These are phyloP conservation scores for Psittacula cyanocephala DNA, from an alignment of 2,113 vertebrate genomes.

Conservation along the genomic window DNA sequence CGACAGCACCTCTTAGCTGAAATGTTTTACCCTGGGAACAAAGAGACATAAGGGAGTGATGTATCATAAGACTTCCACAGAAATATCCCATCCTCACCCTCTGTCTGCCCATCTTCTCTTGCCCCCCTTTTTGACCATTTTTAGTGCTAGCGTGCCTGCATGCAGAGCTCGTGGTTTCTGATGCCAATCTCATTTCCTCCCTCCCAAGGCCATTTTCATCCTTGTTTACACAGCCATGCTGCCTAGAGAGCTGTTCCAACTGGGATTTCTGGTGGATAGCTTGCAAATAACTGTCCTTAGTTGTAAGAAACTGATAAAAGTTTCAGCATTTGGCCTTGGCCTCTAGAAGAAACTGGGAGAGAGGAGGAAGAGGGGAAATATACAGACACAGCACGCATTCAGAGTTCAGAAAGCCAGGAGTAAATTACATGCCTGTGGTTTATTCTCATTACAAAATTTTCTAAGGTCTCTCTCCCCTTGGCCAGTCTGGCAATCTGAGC, in stretches of 20 bases:
- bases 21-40: not conserved
- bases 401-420: not conserved
- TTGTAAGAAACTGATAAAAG: not conserved
- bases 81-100: not conserved
- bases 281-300: not conserved
- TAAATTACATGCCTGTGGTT: not conserved
- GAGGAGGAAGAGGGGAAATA: not conserved
- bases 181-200: constrained; percentile 20
- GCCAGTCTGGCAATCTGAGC: not conserved
- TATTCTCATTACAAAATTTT: not conserved
- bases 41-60: not conserved
- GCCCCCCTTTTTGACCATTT: not conserved
- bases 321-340: not conserved
- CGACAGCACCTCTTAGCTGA: not conserved
- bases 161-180: not conserved
- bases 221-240: constrained; percentile 32
- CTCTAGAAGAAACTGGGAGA: not conserved
- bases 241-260: not conserved
- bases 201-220: constrained; percentile 29
- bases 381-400: not conserved
- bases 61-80: not conserved
- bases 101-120: not conserved
- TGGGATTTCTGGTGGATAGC: not conserved
- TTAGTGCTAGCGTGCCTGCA: not conserved
- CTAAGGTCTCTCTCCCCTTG: not conserved